Evolutionary conservation across 2,797 vertebrate genomes (phyloP).

Genomic region (Natrix natrix): DNA sequence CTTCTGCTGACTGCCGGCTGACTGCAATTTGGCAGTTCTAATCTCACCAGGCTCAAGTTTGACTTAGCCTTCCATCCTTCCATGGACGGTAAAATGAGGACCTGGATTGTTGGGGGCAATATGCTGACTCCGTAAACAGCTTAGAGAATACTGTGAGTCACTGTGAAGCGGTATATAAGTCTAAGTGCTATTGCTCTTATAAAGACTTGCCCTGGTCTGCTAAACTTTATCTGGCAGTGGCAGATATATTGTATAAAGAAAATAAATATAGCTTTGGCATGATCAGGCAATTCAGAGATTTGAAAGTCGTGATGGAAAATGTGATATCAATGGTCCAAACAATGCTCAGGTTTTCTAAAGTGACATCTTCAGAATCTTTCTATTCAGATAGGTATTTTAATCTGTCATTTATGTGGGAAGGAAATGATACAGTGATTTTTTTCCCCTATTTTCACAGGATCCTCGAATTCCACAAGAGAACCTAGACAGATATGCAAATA

Average conservation of each 20-base stretch:
- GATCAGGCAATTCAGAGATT: background rate
- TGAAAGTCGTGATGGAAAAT: background rate
- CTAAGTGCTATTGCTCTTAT: background rate
- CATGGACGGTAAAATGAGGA: too few species aligned
- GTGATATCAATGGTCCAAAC: too few species aligned
- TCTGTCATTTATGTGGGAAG: background rate
- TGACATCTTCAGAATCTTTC: background rate
- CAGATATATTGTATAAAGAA: too few species aligned
- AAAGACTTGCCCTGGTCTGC: background rate
- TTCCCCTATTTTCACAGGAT: background rate
- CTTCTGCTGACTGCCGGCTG: too few species aligned
- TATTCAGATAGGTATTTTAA: background rate
- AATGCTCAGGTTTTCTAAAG: background rate
- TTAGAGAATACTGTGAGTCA: too few species aligned
- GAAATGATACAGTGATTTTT: background rate
- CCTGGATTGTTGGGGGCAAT: too few species aligned
- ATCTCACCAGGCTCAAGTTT: too few species aligned
- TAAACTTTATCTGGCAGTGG: background rate
- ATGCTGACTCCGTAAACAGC: too few species aligned
- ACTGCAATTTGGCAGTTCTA: too few species aligned
- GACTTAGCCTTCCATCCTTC: too few species aligned
- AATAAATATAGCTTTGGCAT: background rate
- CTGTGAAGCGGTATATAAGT: too few species aligned
- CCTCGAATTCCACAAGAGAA: background rate
- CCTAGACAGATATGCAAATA: background rate